Conservation (phyloP, 1,140 invertebrate species). For the Formica exsecta region DNA sequence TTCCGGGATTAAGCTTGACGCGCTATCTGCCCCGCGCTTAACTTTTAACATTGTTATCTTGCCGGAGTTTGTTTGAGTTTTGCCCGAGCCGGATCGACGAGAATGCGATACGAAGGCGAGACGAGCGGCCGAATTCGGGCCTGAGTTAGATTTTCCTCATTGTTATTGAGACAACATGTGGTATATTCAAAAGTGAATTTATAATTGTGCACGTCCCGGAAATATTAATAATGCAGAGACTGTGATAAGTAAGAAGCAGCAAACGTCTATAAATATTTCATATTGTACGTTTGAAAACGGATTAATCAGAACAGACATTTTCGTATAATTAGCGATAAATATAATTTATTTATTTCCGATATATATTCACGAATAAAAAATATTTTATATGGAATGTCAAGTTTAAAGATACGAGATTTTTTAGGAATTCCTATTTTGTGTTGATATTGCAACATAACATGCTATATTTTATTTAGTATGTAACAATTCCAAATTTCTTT, state of each 20-base stretch:
- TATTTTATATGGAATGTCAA: not conserved
- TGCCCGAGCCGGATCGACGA: conserved; percentile 22
- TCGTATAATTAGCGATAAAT: not conserved
- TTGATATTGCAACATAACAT: not conserved
- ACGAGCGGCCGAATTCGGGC: conserved; percentile 16
- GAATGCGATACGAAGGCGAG: conserved; percentile 1
- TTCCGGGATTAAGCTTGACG: conserved; percentile 35
- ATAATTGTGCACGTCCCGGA: not conserved
- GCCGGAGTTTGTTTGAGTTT: conserved; percentile 51
- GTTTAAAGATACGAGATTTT: not conserved
- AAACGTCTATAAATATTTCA: conserved; percentile 8
- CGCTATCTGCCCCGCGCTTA: conserved; percentile 33
- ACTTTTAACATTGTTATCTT: conserved; percentile 58
- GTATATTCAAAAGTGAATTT: conserved; percentile 37
- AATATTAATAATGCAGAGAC: not conserved
- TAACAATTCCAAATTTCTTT: not conserved
- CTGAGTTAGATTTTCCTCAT: conserved; percentile 22
- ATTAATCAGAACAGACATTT: not conserved
- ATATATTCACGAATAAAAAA: not conserved
- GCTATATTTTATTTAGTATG: conserved; percentile 1
- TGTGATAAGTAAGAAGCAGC: conserved; percentile 1
- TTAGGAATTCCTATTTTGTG: not conserved
- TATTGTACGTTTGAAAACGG: not conserved
- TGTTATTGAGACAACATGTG: conserved; percentile 23
- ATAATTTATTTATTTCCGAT: not conserved